Base-by-base conservation (phyloP, 2,113 vertebrate species). In the Micronisus gabar region DNA sequence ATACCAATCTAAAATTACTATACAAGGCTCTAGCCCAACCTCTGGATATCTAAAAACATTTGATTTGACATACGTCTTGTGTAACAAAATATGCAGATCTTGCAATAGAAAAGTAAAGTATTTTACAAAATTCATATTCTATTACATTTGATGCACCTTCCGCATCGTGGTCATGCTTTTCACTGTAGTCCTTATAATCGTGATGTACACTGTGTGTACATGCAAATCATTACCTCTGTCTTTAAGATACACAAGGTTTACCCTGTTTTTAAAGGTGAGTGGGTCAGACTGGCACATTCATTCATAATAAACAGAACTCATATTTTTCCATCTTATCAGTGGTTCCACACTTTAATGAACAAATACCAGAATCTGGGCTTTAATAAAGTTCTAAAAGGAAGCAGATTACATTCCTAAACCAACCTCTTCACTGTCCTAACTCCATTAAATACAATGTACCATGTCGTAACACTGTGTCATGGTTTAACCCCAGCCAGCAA, bases 331-430 rank as follows among this genome's bases (percentile, higher is more conserved):
- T 25, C 11, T 29, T 47, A 26, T 50, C 74, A 68, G n/a, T 52
- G 10, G n/a, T 53, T 88, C 16, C 36, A 61, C 32, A 38, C 11
- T 66, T 68, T 29, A 66, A 50, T 48, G 26, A 90, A 87, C 53
- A 81, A 87, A 81, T 41, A 30, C 29, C 36, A 72, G 66, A 87
- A 79, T 34, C 7, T 56, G 36, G 61, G 21, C 41, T 95, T 96
- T 93, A 96, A 86, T 92, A 52, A 93, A 91, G 76, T 80, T 94
- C 79, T 15, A 91, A 90, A 80, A 86, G 81, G 91, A 80, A 71
- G n/a, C 5, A 10, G 67, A 40, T 34, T 58, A 81, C 18, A 38
- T 11, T 75, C 29, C 36, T 88, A 68, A 75, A 10, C 32, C 15
- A 13, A 66, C 10, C 25, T 62, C 25, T 13, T 50, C n/a, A 25